These are phyloP conservation scores for Phenganax marumi DNA, from an alignment of 92 coral and sea anemone species.

Conservation along the genomic window DNA sequence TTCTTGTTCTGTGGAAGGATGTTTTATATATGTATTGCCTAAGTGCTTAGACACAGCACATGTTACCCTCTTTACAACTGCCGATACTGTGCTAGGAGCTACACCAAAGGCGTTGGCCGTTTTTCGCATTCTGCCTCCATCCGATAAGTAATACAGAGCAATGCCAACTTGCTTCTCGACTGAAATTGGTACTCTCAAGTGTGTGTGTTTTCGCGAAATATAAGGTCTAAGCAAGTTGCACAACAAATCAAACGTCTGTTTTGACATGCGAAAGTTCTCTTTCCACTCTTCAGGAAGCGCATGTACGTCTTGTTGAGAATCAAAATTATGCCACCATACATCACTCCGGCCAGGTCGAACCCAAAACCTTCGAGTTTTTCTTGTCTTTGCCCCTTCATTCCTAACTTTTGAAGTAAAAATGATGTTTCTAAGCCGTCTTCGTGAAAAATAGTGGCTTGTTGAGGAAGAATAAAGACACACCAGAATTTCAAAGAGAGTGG, in stretches of 20 bases:
- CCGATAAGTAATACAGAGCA: conserved; percentile 9
- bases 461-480: not conserved
- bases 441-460: not conserved
- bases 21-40: conserved; percentile 49
- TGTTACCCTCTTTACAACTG: conserved; percentile 30
- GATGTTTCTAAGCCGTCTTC: not conserved
- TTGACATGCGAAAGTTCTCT: conserved; percentile 58
- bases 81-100: conserved; percentile 44
- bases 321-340: conserved; percentile 36
- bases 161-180: not conserved
- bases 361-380: conserved; percentile 45
- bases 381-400: not conserved
- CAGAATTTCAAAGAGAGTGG: conserved; percentile 20
- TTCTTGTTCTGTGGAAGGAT: no score
- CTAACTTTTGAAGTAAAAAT: not conserved
- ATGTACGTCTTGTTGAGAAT: conserved; percentile 1
- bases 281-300: conserved; percentile 54
- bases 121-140: conserved; percentile 26
- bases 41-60: conserved; percentile 26
- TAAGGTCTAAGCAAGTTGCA: not conserved
- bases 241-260: conserved; percentile 26
- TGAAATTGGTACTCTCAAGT: not conserved
- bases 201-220: conserved; percentile 1
- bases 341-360: conserved; percentile 58
- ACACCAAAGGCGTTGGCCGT: conserved; percentile 11